Evolutionary conservation across 1,140 invertebrate genomes (phyloP), one percentile per base, ranked within the genome.

Genomic region (Anadara kagoshimensis): DNA sequence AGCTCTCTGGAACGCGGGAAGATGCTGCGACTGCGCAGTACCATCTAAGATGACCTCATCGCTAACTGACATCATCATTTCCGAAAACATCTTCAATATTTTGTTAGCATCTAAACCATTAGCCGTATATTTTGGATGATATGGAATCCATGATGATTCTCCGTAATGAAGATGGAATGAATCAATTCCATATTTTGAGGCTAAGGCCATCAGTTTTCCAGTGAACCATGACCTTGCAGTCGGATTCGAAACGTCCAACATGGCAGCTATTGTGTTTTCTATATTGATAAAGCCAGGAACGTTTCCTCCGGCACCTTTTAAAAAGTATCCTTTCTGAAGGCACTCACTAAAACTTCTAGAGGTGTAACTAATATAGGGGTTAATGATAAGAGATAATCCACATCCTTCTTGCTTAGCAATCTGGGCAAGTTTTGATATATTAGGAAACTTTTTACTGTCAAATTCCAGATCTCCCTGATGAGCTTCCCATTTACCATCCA

Each of bases 131-230:
- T 78, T 71, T 0, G 85, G 81, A 36, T 76, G 73, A 66, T 78
- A 80, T 0, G 97, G 97, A 90, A 98, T 92, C 83, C 96, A 95
- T 44, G 94, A 93, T 0, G 94, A 90, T 87, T 96, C 94, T 18
- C 96, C 96, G 24, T 96, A 97, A 84, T 97, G 95, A 82, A 98
- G 96, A 85, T 97, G 97, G 75, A 96, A 95, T 70, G 94, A 93
- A 81, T 95, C 93, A 44, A 98, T 93, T 0, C 92, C 93, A 69
- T 81, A 91, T 5, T 91, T 87, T 0, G 90, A 84, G 69, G 93
- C 84, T 4, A 98, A 72, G 5, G 85, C 85, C 53, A 89, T 88
- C 0, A 97, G 83, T 64, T 94, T 88, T 0, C 80, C 79, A 1
- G 88, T 89, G 91, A 93, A 97, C 96, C 96, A 98, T 11, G 90